Conservation (phyloP, 2,113 vertebrate species). For the Thomomys bottae region DNA sequence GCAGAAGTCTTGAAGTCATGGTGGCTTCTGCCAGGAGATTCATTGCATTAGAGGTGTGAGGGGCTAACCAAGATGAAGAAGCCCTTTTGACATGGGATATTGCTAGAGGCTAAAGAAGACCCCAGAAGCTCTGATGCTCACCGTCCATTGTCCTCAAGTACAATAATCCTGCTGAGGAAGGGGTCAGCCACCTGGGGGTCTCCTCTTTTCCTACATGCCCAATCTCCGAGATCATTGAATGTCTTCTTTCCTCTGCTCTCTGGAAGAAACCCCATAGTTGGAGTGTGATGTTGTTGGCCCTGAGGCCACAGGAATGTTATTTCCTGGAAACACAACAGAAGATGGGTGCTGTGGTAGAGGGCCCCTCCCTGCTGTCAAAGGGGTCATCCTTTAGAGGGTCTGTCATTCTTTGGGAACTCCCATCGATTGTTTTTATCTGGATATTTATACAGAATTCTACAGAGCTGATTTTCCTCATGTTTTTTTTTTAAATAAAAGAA, state of each 20-base stretch:
- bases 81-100: background rate
- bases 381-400: background rate
- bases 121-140: background rate
- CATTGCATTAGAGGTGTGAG: background rate
- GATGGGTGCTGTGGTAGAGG: rapidly evolving
- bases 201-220: no score
- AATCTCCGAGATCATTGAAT: background rate
- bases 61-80: background rate
- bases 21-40: background rate
- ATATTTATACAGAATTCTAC: constrained; percentile 57
- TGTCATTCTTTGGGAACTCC: background rate
- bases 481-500: constrained; percentile 23
- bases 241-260: background rate
- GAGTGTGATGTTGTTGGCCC: background rate
- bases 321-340: background rate
- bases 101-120: background rate
- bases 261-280: background rate
- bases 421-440: constrained; percentile 67
- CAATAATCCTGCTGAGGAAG: background rate
- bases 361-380: background rate
- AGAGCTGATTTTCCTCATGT: background rate
- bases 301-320: background rate
- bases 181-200: background rate
- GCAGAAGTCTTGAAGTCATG: background rate
- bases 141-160: background rate